phyloP scores from a whole-genome alignment of 1,140 invertebrate species.

The Mya arenaria region DNA sequence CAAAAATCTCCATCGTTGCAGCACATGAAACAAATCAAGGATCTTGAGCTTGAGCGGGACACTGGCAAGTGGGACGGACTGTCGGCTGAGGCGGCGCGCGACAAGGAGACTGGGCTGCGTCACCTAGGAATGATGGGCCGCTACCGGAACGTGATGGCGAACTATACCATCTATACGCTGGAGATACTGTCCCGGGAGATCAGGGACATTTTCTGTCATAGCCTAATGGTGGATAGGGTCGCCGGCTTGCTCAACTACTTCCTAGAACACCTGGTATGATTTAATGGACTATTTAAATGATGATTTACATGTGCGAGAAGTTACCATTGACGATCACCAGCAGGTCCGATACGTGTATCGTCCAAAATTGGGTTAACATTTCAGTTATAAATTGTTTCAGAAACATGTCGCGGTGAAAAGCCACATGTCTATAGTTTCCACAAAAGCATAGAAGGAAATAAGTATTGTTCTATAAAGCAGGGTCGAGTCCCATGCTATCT shows the following conservation, averaged over 20 bases:
- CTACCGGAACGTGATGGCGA: slow-evolving; percentile 96
- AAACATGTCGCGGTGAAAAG: no score
- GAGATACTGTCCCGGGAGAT: slow-evolving; percentile 91
- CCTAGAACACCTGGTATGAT: slow-evolving; percentile 92
- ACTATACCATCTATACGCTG: slow-evolving; percentile 93
- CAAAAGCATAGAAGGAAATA: no score
- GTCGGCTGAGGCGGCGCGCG: slow-evolving; percentile 86
- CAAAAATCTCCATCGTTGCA: slow-evolving; percentile 59
- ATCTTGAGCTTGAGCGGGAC: slow-evolving; percentile 83
- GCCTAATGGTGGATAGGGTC: slow-evolving; percentile 95
- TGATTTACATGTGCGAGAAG: no score
- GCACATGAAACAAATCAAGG: slow-evolving; percentile 82
- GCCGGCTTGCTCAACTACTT: slow-evolving; percentile 98
- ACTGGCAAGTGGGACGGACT: slow-evolving; percentile 90
- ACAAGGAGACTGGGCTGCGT: slow-evolving; percentile 88
- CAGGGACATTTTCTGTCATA: slow-evolving; percentile 93
- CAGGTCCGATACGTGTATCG: no score
- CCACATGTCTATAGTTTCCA: no score
- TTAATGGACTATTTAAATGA: no score
- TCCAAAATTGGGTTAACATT: no score
- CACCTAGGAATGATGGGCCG: slow-evolving; percentile 92
- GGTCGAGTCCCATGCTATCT: no score
- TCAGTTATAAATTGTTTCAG: no score
- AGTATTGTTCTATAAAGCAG: no score
- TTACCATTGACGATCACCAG: no score